A percentile compares a stretch with the other conserved stretches of the same genome.
phyloP scores from a whole-genome alignment of 2,797 vertebrate genomes.

The Darevskia mixta region DNA sequence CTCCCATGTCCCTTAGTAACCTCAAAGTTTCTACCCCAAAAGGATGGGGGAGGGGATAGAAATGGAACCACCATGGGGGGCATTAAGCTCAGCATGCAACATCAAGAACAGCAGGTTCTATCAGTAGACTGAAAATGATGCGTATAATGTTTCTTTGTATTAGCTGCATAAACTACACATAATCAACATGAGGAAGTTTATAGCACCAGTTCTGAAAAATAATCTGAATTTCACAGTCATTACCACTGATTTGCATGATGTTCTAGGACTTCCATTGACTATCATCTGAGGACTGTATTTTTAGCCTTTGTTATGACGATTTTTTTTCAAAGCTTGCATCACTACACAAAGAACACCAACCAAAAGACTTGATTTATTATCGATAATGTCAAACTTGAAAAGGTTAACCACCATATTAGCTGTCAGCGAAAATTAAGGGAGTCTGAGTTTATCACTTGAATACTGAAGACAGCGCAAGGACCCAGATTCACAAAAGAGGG shows the following conservation, averaged over 20 bases:
- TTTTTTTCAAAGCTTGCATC: constrained; percentile 29
- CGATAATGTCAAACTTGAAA: constrained; percentile 69
- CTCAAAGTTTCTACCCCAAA: constrained; percentile 4
- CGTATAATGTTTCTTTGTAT: not conserved
- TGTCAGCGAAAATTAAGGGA: constrained; percentile 61
- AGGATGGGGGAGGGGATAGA: too few species aligned
- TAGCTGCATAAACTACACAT: fast-evolving
- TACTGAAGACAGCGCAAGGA: fast-evolving
- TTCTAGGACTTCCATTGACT: not conserved
- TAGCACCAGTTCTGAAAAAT: not conserved
- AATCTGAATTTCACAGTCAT: constrained; percentile 6
- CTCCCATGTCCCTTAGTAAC: not conserved
- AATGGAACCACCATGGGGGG: not conserved
- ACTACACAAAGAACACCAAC: constrained; percentile 35
- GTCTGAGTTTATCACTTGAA: constrained; percentile 56
- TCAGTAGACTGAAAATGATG: not conserved
- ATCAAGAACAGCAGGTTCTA: constrained; percentile 17
- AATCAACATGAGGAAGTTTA: not conserved
- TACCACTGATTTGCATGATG: not conserved
- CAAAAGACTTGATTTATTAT: constrained; percentile 63
- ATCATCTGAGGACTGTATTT: constrained; percentile 14
- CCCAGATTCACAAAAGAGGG: not conserved
- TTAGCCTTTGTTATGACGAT: constrained; percentile 30
- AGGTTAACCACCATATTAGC: constrained; percentile 70
- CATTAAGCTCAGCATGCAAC: constrained; percentile 26